Percentiles rank a stretch among this genome's conserved stretches.
These are phyloP conservation scores for Parus major DNA, from an alignment of 2,113 vertebrate species.

Conservation along the genomic window DNA sequence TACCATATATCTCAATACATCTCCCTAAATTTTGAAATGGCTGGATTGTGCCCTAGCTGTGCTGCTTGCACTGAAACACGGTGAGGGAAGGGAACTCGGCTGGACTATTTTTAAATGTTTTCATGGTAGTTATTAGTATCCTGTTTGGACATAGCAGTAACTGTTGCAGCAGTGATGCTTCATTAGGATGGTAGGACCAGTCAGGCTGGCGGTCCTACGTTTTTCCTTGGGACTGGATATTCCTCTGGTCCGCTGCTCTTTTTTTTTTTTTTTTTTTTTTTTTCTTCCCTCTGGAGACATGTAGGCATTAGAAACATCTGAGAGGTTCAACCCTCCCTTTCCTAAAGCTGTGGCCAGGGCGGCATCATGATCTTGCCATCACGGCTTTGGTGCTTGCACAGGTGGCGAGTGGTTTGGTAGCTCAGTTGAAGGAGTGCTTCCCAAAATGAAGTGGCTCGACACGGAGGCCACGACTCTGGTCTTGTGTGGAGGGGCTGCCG, in stretches of 20 bases:
- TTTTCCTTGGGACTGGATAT: background rate
- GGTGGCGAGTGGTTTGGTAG: background rate
- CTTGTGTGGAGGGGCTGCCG: background rate
- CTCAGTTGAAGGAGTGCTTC: background rate
- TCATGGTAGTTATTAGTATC: background rate
- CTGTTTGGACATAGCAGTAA: background rate
- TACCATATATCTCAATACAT: background rate
- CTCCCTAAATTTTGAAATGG: background rate
- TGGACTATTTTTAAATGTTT: background rate
- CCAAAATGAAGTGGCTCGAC: background rate
- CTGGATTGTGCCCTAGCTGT: background rate
- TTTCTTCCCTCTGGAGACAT: background rate
- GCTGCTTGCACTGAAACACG: background rate
- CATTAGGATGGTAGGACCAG: background rate
- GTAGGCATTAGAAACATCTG: background rate
- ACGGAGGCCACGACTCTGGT: background rate
- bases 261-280: no score
- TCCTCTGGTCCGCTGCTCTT: fast-evolving
- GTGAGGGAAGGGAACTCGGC: background rate
- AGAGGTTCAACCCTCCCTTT: background rate
- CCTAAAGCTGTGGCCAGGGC: background rate
- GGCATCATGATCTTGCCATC: background rate
- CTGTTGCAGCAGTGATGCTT: background rate
- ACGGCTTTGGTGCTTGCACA: fast-evolving
- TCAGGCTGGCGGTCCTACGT: fast-evolving